phyloP scores from a whole-genome alignment of 2,888 invertebrate genomes.

The Scrobipalpa costella region DNA sequence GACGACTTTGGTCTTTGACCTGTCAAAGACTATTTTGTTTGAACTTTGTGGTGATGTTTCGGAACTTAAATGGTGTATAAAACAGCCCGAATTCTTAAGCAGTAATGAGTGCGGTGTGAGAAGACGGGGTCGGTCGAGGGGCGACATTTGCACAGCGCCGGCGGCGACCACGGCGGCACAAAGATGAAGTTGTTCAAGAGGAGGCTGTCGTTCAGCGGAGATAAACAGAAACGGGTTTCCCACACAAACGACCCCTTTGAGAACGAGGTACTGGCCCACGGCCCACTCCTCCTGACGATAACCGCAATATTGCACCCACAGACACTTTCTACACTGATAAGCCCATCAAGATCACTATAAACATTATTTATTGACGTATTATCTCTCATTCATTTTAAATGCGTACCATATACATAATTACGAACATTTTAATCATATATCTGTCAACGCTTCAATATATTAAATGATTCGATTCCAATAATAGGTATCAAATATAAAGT shows the following conservation, averaged over 20 bases:
- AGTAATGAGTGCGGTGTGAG: slow-evolving; percentile 50
- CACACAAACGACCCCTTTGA: slow-evolving; percentile 73
- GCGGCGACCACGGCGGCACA: slow-evolving; percentile 45
- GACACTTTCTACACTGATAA: slow-evolving; percentile 28
- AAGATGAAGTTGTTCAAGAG: slow-evolving; percentile 79
- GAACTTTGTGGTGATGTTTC: slow-evolving; percentile 34
- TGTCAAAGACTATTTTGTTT: slow-evolving; percentile 48
- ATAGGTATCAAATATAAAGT: background rate
- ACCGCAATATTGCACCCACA: slow-evolving; percentile 26
- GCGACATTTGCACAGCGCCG: slow-evolving; percentile 50
- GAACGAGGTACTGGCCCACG: slow-evolving; percentile 64
- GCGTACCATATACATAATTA: background rate
- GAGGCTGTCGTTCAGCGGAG: slow-evolving; percentile 74
- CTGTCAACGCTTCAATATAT: background rate
- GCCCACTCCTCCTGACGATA: slow-evolving; percentile 37
- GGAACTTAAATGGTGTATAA: slow-evolving; percentile 28
- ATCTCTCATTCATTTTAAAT: slow-evolving; percentile 13
- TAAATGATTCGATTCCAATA: background rate
- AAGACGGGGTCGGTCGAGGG: slow-evolving; percentile 36
- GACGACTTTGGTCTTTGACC: slow-evolving; percentile 51
- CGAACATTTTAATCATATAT: background rate
- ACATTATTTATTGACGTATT: slow-evolving; percentile 2
- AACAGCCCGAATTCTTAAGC: slow-evolving; percentile 37
- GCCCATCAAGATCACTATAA: slow-evolving; percentile 8
- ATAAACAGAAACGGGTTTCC: slow-evolving; percentile 75